phyloP scores from a whole-genome alignment of 2,888 invertebrate genomes.

The Limnephilus lunatus region DNA sequence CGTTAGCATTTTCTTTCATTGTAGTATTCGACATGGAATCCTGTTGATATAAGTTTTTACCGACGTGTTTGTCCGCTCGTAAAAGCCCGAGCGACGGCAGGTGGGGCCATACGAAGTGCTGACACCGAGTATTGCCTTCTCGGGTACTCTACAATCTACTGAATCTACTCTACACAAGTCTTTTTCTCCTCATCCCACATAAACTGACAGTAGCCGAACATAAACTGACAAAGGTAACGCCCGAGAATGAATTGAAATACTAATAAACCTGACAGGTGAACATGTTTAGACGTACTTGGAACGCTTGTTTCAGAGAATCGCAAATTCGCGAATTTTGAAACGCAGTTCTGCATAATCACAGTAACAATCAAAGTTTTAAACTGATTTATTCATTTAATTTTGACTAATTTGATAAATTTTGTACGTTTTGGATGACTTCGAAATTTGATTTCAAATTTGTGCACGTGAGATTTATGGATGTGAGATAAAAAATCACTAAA shows the following conservation, averaged over 20 bases:
- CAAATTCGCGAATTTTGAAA: not conserved
- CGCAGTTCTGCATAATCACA: not conserved
- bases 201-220: conserved; percentile 27
- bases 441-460: no score
- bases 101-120: conserved; percentile 36
- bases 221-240: conserved; percentile 33
- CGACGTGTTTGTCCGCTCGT: conserved; percentile 11
- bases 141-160: not conserved
- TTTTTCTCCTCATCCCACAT: not conserved
- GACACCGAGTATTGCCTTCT: conserved; percentile 5
- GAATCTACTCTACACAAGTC: not conserved
- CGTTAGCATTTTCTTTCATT: conserved; percentile 10
- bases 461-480: no score
- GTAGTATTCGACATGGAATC: not conserved
- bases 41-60: conserved; percentile 37
- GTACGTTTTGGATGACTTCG: no score
- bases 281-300: not conserved
- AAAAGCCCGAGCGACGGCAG: conserved; percentile 20
- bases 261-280: conserved; percentile 2
- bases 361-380: not conserved
- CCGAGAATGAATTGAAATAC: conserved; percentile 20
- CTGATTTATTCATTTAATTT: no score
- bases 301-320: not conserved
- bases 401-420: no score
- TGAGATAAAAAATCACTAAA: not conserved